phyloP scores from a whole-genome alignment of 1,140 invertebrate species.

The Drosophila punjabiensis region DNA sequence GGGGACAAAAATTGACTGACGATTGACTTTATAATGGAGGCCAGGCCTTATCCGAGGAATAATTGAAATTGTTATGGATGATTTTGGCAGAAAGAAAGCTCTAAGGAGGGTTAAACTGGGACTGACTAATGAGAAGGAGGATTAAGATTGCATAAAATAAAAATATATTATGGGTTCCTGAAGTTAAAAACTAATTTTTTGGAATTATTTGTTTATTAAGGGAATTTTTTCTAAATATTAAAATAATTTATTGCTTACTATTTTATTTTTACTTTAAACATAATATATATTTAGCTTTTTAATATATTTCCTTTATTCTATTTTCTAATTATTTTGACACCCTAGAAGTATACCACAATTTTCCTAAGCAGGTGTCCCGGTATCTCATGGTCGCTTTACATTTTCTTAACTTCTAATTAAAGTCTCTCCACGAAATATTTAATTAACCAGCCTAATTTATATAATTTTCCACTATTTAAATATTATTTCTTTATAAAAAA shows the following conservation, averaged over 20 bases:
- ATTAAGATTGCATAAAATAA: constrained; percentile 1
- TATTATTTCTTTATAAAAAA: background rate
- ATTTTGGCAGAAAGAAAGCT: constrained; percentile 1
- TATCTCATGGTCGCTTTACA: background rate
- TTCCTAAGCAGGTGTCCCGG: accelerated
- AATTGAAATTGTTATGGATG: constrained; percentile 23
- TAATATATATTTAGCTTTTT: no score
- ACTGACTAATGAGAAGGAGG: constrained; percentile 18
- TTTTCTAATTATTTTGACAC: background rate
- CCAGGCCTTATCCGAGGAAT: constrained; percentile 20
- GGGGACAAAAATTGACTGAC: constrained; percentile 26
- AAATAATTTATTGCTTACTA: no score
- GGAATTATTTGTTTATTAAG: no score
- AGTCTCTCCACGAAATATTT: background rate
- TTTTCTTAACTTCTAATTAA: background rate
- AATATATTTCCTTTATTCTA: background rate
- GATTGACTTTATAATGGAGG: constrained; percentile 48
- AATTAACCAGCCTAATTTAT: background rate
- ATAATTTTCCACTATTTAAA: background rate
- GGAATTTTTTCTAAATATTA: no score
- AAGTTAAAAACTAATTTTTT: no score
- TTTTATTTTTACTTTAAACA: no score
- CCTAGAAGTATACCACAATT: no score
- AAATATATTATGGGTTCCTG: background rate
- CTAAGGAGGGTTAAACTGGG: background rate